Evolutionary conservation across 2,113 vertebrate genomes (phyloP).

Genomic region (Emydura subglobosa): DNA sequence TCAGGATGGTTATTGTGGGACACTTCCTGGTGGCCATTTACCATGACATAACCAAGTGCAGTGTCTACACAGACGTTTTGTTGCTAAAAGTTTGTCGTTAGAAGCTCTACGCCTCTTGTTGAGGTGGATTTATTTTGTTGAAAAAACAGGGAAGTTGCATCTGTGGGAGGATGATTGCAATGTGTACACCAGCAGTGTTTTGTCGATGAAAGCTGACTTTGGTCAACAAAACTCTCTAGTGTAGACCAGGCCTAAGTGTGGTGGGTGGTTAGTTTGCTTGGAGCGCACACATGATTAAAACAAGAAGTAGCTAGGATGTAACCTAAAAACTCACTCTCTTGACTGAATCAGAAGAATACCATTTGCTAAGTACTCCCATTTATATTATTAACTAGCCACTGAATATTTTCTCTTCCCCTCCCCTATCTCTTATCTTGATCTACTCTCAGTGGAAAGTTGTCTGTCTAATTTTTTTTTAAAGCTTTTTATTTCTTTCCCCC

Average conservation of each 20-base stretch:
- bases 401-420: neutral
- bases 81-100: too few species aligned
- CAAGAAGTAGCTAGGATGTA: neutral
- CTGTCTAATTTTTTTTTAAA: neutral
- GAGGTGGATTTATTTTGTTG: too few species aligned
- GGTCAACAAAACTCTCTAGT: neutral
- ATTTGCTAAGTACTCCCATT: conserved; percentile 2
- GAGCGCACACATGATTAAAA: neutral
- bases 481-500: neutral
- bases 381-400: conserved; percentile 17
- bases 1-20: too few species aligned
- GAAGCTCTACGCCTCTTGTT: too few species aligned
- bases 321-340: neutral
- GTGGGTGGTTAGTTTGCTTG: neutral
- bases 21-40: too few species aligned
- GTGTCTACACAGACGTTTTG: too few species aligned
- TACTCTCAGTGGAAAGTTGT: neutral
- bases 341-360: neutral
- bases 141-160: too few species aligned
- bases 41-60: too few species aligned
- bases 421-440: neutral
- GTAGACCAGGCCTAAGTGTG: neutral
- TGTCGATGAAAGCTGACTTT: neutral
- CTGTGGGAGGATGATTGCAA: too few species aligned
- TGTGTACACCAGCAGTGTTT: too few species aligned